Percentiles rank a stretch among this genome's conserved stretches.
These are phyloP conservation scores for Lydus trimaculatus DNA, from an alignment of 2,888 invertebrate species.

Conservation along the genomic window DNA sequence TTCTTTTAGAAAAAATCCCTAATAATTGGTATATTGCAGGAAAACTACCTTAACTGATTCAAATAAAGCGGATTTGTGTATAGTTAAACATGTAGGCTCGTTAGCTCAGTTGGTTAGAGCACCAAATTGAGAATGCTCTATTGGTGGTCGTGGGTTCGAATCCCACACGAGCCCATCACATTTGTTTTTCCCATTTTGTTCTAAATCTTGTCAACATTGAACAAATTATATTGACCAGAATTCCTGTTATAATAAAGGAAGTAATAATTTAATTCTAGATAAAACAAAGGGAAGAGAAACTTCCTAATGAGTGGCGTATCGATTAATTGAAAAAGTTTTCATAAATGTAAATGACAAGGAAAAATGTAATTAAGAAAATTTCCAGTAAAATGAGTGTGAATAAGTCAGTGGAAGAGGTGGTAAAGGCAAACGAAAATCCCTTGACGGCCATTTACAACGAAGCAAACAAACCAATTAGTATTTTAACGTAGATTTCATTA, in stretches of 20 bases:
- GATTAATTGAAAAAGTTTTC: neutral
- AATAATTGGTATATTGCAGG: too few relatives aligned
- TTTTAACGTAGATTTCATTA: constrained; percentile 9
- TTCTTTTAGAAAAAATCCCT: too few relatives aligned
- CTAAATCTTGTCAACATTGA: too few relatives aligned
- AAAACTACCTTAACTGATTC: too few relatives aligned
- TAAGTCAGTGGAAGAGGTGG: neutral
- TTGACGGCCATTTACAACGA: neutral
- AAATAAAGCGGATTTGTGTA: too few relatives aligned
- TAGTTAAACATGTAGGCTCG: too few relatives aligned
- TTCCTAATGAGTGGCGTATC: too few relatives aligned
- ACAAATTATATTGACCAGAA: too few relatives aligned
- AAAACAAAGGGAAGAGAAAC: too few relatives aligned
- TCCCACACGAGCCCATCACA: constrained; percentile 6
- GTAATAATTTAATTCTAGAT: too few relatives aligned
- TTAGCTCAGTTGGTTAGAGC: constrained; percentile 17
- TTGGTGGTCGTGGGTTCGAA: constrained; percentile 12
- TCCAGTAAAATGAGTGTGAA: neutral
- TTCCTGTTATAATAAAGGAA: too few relatives aligned
- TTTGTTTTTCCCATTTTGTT: too few relatives aligned
- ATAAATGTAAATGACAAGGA: neutral
- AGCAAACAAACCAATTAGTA: constrained; percentile 9
- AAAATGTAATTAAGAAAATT: neutral
- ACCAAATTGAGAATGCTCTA: neutral
- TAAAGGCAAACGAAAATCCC: neutral